phyloP scores from a whole-genome alignment of 2,113 vertebrate species.

The Chaetodon auriga region DNA sequence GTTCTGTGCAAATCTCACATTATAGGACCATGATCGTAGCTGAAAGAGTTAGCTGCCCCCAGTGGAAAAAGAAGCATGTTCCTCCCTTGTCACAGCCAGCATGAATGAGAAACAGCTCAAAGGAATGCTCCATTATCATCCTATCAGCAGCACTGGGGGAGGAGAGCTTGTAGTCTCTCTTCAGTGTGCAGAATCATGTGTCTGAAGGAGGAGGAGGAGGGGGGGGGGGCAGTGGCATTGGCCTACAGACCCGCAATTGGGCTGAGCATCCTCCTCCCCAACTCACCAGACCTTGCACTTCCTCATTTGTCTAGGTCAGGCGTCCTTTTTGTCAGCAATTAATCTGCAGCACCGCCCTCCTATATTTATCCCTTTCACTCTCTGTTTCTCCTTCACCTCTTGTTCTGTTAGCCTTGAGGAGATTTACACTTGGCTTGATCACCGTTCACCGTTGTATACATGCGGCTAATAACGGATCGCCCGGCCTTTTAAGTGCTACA shows the following conservation, averaged over 20 bases:
- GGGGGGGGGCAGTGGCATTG: slow-evolving; percentile 42
- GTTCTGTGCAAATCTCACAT: slow-evolving; percentile 70
- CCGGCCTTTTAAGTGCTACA: slow-evolving; percentile 60
- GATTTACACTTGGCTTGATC: slow-evolving; percentile 74
- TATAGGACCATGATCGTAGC: slow-evolving; percentile 68
- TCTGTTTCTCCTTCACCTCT: slow-evolving; percentile 79
- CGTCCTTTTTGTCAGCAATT: slow-evolving; percentile 84
- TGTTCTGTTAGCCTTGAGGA: slow-evolving; percentile 69
- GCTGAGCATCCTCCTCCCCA: slow-evolving; percentile 67
- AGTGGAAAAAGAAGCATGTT: slow-evolving; percentile 65
- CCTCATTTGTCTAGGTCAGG: slow-evolving; percentile 81
- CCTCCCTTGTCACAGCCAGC: slow-evolving; percentile 76
- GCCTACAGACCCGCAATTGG: slow-evolving; percentile 71
- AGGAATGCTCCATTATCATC: slow-evolving; percentile 81
- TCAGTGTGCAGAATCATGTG: slow-evolving; percentile 70
- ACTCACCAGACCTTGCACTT: slow-evolving; percentile 77
- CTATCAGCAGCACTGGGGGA: slow-evolving; percentile 77
- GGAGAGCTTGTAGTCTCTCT: slow-evolving; percentile 68
- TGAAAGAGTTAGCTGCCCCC: slow-evolving; percentile 65
- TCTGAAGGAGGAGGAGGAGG: slow-evolving; percentile 44
- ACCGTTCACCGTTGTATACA: slow-evolving; percentile 62
- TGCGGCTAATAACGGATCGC: slow-evolving; percentile 66
- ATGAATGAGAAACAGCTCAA: slow-evolving; percentile 78
- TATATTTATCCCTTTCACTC: slow-evolving; percentile 76
- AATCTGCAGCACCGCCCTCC: slow-evolving; percentile 76